Percentiles rank a stretch among this genome's conserved stretches.
These are phyloP conservation scores for Notolabrus celidotus DNA, from an alignment of 2,797 vertebrate genomes.

Conservation along the genomic window DNA sequence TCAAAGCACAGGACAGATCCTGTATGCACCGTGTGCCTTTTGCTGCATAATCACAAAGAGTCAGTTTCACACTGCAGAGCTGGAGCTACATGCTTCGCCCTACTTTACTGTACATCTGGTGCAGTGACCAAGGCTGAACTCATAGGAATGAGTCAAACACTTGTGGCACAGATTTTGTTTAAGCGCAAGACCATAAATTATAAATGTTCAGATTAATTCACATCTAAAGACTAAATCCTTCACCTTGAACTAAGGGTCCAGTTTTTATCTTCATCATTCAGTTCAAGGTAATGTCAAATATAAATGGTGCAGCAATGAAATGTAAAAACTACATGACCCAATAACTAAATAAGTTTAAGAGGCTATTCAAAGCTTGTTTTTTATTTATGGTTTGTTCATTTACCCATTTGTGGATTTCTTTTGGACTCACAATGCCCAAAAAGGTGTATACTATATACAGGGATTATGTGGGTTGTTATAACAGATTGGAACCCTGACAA, in stretches of 20 bases:
- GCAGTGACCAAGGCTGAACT: slow-evolving; percentile 12
- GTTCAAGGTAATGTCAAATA: neutral
- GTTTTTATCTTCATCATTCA: slow-evolving; percentile 32
- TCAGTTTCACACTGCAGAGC: slow-evolving; percentile 43
- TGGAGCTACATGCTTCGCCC: slow-evolving; percentile 44
- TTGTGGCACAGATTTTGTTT: neutral
- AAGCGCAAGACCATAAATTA: neutral
- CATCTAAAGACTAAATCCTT: slow-evolving; percentile 14
- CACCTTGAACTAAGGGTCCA: slow-evolving; percentile 16
- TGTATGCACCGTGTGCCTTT: slow-evolving; percentile 16
- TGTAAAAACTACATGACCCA: neutral
- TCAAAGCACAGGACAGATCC: slow-evolving; percentile 42
- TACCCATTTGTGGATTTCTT: no score
- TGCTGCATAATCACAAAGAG: slow-evolving; percentile 48
- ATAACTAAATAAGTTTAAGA: neutral
- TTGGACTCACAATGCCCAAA: no score
- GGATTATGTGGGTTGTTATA: no score
- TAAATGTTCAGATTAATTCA: slow-evolving; percentile 12
- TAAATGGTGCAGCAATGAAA: neutral
- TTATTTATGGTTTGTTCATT: no score
- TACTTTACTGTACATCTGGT: slow-evolving; percentile 51
- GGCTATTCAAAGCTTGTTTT: neutral
- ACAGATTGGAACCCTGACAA: no score
- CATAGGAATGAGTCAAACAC: neutral
- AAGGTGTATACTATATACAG: no score